Base-by-base conservation (phyloP, 2,888 invertebrate species). In the Dendrolimus pini region DNA sequence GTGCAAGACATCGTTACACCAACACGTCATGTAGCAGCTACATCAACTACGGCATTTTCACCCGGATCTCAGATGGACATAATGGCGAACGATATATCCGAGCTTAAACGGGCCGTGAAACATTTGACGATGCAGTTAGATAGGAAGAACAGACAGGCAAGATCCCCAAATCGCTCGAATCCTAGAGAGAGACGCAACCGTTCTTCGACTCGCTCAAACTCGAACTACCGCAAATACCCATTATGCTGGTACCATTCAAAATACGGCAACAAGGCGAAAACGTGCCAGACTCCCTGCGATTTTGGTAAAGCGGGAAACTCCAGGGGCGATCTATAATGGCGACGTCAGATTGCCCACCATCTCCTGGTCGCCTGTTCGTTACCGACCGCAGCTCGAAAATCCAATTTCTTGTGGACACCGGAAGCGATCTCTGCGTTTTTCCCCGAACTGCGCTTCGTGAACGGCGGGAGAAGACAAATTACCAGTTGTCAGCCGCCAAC, bases 301-400 rank as follows among this genome's bases (percentile, higher is more conserved):
- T 60, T 41, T 41, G 14, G 14, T 14, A 53, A 14, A 41, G 2
- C 52, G 60, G 59, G 13, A 60, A 59, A 61, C 59, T 9, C 14
- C 8, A 12, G 7, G 56, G 57, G 56, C 57, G 56, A 41, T 60
- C 60, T 55, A 41, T 58, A 58, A 47, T 56, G 55, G 62, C 60
- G 58, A 52, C 62, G 6, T 9, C 53, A 52, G 57, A 58, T 53
- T 60, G 62, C 56, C 58, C 54, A 3, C 1, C 53, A 10, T 12
- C 18, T 1, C 2, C 52, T 10, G 59, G 59, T 55, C 58, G 60
- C 13, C 55, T 60, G 1, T 63, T 63, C 10, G 56, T 61, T 0
- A 58, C 57, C 1, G 60, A 58, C 12, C 59, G 53, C 7, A 54
- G 0, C 1, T n/a, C 55, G 41, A 55, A 59, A 12, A 41, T 12